Evolutionary conservation across 2,888 invertebrate genomes (phyloP), one percentile per base, ranked within the genome.

Genomic region (Ganaspis brasiliensis): DNA sequence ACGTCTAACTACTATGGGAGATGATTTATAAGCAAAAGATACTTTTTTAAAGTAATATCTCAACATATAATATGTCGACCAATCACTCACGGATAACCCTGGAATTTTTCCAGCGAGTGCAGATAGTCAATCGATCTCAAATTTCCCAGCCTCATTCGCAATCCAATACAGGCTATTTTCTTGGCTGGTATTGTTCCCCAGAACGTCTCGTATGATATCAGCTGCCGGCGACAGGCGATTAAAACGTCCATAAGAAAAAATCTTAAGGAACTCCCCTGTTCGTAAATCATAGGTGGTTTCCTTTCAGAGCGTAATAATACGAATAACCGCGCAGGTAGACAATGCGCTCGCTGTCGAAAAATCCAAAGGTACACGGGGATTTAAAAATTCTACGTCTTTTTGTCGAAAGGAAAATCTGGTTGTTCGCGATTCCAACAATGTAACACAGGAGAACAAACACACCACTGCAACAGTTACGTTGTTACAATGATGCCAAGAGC

Each of bases 301-400:
- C 63, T 67, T 67, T 67, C 63, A 67, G 63, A 40, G 40, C 63
- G 63, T 67, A 67, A 67, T 67, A 67, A 67, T 67, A 67, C 40
- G 40, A 24, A 67, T 67, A 63, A 67, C 45, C 24, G 63, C 24
- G 63, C 40, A 40, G 63, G 63, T 67, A 24, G 37, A 79, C 79
- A 79, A 79, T 78, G 74, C 74, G n/a, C 67, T 10, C 61, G 72
- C 75, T 71, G 76, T 81, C 63, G 40, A 67, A 40, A 76, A 78
- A 78, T 79, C 75, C 72, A 74, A 21, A 72, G 76, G 77, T 67
- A 78, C 70, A 67, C 37, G 59, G 61, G 79, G 74, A 81, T 76
- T 79, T 77, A 77, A 80, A n/a, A 79, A 63, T 80, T 77, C 81
- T 79, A 77, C 76, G 78, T 79, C 81, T 81, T 81, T 19, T 80